Base-by-base conservation (phyloP, 2,888 invertebrate species). In the Himalopsyche kuldschensis region DNA sequence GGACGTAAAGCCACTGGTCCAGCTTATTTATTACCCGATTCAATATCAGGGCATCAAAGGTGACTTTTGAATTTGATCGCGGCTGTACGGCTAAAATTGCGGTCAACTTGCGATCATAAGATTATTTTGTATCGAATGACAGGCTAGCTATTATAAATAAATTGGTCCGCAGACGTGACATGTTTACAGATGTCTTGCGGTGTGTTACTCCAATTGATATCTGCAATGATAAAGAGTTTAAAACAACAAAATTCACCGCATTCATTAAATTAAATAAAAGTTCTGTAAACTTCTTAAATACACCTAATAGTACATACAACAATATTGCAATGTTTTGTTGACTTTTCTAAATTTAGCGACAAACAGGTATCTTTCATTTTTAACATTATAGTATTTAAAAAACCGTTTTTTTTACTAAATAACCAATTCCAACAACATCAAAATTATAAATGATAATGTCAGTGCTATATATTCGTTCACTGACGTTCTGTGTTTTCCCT, bases 21-120 rank as follows among this genome's bases (percentile, higher is more conserved):
- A n/a, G 41, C 27, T 78, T 46, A 78, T 78, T 47, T 78, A 78
- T 78, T 35, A 46, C 27, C 78, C 78, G 47, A 78, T 78, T 35
- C 78, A 78, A 30, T 69, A 27, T 69, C 69, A 69, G 69, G 15
- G 69, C 27, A 27, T 15, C 27, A 27, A 27, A 69, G 69, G 30
- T 69, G 69, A 69, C 69, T 69, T 69, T 69, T 69, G 69, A 69
- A 69, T 69, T 10, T 69, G 30, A 69, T 69, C 24, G 27, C 69
- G 30, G 27, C 27, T 11, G 69, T 15, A 27, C 30, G 15, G 69
- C 69, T 30, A 27, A 27, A 69, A 69, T 69, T 69, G 69, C 11
- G 69, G 69, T 27, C 30, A 11, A 24, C 24, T 55, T 55, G 10
- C 24, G 20, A 20, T n/a, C 24, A 55, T 20, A 20, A n/a, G 24